Evolutionary conservation across 2,113 vertebrate genomes (phyloP).

Genomic region (Ranitomeya imitator): DNA sequence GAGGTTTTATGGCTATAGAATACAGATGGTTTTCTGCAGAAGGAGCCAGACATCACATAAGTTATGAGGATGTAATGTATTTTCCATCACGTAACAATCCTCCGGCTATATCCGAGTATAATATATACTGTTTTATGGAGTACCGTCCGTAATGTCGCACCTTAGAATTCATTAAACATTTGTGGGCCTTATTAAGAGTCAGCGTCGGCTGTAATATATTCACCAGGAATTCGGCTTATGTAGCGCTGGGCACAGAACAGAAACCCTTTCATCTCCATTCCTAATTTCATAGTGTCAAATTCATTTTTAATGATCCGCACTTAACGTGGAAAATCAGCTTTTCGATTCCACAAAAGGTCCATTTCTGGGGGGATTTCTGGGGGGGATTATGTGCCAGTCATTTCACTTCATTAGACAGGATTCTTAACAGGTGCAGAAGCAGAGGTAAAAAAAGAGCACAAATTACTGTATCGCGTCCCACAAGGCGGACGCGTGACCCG

Average conservation of each 20-base stretch:
- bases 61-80: not conserved
- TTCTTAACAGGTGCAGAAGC: conserved; percentile 10
- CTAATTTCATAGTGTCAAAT: conserved; percentile 50
- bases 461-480: not conserved
- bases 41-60: not conserved
- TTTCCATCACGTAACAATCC: not conserved
- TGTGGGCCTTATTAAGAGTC: conserved; percentile 47
- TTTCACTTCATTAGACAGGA: conserved; percentile 30
- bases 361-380: conserved; percentile 19
- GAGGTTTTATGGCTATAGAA: not conserved
- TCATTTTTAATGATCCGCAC: conserved; percentile 45
- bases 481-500: not conserved
- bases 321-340: conserved; percentile 41
- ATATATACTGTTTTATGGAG: conserved; percentile 3
- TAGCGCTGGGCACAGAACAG: conserved; percentile 15
- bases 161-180: conserved; percentile 51
- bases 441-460: not conserved
- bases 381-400: conserved; percentile 43
- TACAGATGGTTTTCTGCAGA: not conserved
- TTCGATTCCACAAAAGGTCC: not conserved
- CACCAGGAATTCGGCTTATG: conserved; percentile 3
- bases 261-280: conserved; percentile 44
- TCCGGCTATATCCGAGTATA: not conserved
- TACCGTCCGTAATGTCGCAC: conserved; percentile 2
- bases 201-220: conserved; percentile 33